These are phyloP conservation scores for Pseudochaenichthys georgianus DNA, from an alignment of 2,797 vertebrate species.

Conservation along the genomic window DNA sequence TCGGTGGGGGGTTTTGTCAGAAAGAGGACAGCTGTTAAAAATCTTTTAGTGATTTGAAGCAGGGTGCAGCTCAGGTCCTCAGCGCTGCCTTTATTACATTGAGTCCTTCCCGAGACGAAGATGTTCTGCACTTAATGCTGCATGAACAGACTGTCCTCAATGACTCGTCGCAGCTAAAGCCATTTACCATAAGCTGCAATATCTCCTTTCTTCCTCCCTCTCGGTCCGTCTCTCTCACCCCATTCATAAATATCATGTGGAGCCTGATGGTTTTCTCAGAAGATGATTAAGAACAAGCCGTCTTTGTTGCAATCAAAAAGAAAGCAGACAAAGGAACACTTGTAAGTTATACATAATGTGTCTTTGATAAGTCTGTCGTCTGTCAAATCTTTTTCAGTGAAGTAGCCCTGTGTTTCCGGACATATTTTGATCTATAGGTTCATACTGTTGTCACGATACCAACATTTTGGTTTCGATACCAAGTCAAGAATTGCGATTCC, in stretches of 20 bases:
- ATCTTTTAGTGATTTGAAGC: not conserved
- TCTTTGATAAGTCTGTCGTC: not conserved
- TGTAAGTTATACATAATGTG: not conserved
- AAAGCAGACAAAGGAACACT: not conserved
- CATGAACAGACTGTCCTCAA: constrained; percentile 47
- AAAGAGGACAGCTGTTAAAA: not conserved
- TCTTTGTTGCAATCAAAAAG: not conserved
- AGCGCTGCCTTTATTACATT: not conserved
- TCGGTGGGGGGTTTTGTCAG: not conserved
- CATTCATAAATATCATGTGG: constrained; percentile 6
- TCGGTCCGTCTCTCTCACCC: not conserved
- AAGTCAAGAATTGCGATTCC: too few species aligned
- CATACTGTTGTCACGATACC: not conserved
- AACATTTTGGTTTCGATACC: too few species aligned
- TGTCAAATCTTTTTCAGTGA: not conserved
- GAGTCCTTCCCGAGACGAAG: constrained; percentile 23
- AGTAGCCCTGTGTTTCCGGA: not conserved
- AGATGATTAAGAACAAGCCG: not conserved
- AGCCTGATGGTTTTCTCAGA: not conserved
- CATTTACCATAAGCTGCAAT: constrained; percentile 23
- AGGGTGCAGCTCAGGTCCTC: not conserved
- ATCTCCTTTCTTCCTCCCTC: constrained; percentile 6
- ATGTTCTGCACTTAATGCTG: constrained; percentile 46
- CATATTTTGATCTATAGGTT: not conserved
- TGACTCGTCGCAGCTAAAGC: constrained; percentile 49